These are phyloP conservation scores for Acanthosoma haemorrhoidale DNA, from an alignment of 2,888 invertebrate genomes.

Conservation along the genomic window DNA sequence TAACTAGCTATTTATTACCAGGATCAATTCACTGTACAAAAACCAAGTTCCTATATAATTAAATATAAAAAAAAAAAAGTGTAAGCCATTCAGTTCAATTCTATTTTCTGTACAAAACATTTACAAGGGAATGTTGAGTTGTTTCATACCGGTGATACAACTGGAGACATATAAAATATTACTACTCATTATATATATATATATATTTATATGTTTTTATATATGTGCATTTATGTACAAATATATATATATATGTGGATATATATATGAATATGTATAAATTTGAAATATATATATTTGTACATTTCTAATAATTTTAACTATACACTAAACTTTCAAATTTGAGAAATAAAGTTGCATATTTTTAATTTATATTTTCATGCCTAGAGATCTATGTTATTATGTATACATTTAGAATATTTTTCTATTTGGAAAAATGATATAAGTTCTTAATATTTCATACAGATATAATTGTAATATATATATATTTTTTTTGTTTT, in stretches of 20 bases:
- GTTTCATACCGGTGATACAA: not conserved
- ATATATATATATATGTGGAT: constrained; percentile 23
- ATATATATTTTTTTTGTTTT: not conserved
- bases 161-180: constrained; percentile 15
- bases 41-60: not conserved
- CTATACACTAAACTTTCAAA: constrained; percentile 7
- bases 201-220: constrained; percentile 2
- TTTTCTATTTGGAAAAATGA: not conserved
- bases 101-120: constrained; percentile 24
- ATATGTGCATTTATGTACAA: constrained; percentile 23
- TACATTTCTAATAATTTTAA: constrained; percentile 15
- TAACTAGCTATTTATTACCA: too few species aligned
- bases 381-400: constrained; percentile 12
- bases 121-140: constrained; percentile 26
- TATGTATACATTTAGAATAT: constrained; percentile 21
- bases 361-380: constrained; percentile 2
- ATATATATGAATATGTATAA: constrained; percentile 2
- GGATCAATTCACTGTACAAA: too few species aligned
- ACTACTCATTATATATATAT: not conserved
- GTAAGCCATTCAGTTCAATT: constrained; percentile 3
- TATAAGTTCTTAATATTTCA: not conserved
- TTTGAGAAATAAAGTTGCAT: not conserved
- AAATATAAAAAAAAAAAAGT: not conserved
- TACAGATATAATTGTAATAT: not conserved
- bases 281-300: constrained; percentile 12